Evolutionary conservation across 30 jellyfish, hydroid and myxozoan genomes (phyloP).

Genomic region (Aurelia coerulea): DNA sequence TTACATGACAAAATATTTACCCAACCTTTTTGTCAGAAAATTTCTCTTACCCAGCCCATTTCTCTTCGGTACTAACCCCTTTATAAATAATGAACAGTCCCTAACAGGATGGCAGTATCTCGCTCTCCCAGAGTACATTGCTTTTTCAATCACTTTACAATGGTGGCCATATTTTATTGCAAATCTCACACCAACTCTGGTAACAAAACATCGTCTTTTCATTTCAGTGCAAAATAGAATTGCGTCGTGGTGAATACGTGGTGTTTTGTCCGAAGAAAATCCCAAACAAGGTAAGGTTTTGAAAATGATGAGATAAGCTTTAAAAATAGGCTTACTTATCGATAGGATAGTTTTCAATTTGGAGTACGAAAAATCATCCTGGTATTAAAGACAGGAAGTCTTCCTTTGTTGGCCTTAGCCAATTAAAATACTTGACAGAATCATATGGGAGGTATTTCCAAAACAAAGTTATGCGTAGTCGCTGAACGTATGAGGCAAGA

Average conservation of each 20-base stretch:
- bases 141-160: no score
- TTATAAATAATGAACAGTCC: no score
- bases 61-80: no score
- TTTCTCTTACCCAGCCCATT: no score
- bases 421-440: not conserved
- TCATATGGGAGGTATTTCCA: not conserved
- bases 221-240: constrained; percentile 58
- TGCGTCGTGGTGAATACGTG: constrained; percentile 55
- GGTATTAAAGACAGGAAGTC: not conserved
- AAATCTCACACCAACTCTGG: not conserved
- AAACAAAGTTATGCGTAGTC: not conserved
- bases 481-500: no score
- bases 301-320: not conserved
- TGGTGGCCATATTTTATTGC: no score
- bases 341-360: not conserved
- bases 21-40: no score
- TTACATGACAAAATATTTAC: no score
- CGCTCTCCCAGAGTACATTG: no score
- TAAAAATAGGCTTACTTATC: no score
- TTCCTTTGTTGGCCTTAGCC: not conserved
- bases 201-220: not conserved
- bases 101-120: no score
- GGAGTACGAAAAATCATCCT: not conserved
- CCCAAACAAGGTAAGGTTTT: constrained; percentile 45
- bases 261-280: constrained; percentile 66